Conservation (phyloP, 1,140 invertebrate species). For the Dendrolimus kikuchii region DNA sequence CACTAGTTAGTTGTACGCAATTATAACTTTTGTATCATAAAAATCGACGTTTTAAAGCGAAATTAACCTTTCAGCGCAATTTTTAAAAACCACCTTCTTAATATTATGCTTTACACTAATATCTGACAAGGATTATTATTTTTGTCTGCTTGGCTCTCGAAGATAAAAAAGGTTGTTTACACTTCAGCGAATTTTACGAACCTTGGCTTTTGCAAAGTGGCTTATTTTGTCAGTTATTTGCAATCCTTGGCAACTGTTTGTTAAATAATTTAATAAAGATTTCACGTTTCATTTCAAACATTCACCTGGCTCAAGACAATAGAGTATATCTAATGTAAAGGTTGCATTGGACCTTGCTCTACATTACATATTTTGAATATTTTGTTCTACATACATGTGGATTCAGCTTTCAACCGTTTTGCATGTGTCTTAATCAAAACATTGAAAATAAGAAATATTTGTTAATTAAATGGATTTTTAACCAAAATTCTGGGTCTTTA, state of each 20-base stretch:
- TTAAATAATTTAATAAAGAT: not conserved
- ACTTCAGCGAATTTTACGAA: constrained; percentile 9
- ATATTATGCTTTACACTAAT: no score
- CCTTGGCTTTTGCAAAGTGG: constrained; percentile 7
- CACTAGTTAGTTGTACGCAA: no score
- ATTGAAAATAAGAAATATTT: no score
- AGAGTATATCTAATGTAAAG: constrained; percentile 12
- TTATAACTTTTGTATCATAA: no score
- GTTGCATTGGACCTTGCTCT: constrained; percentile 28
- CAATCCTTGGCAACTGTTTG: no score
- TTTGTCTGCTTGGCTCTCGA: not conserved
- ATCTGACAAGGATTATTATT: constrained; percentile 3
- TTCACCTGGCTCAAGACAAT: constrained; percentile 20
- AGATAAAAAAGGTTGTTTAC: constrained; percentile 13
- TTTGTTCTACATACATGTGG: constrained; percentile 19
- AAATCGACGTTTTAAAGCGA: no score
- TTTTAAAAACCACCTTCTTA: no score
- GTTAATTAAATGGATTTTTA: no score
- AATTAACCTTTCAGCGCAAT: no score
- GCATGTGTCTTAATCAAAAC: constrained; percentile 1
- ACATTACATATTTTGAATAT: constrained; percentile 28
- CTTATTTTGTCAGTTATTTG: no score
- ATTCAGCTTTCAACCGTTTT: constrained; percentile 13
- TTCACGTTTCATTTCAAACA: constrained; percentile 4
- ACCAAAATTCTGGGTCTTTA: no score